Evolutionary conservation across 2,797 vertebrate genomes (phyloP), one percentile per base, ranked within the genome.

Genomic region (Chaenodraco wilsoni): DNA sequence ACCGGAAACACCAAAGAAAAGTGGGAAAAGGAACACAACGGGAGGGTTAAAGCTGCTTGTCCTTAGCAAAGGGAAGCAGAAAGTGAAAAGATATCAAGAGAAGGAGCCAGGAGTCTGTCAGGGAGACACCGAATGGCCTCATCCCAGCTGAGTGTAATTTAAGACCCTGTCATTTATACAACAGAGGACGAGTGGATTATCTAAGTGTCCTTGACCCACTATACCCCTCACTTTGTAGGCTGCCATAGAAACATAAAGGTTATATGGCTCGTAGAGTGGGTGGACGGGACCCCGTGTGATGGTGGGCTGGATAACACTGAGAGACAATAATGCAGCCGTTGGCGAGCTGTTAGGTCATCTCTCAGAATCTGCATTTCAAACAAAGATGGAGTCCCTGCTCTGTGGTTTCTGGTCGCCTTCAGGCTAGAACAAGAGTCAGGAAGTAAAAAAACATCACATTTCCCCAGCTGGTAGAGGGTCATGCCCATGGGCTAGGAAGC

Each of bases 131-230:
- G 75, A 85, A 68, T 71, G 76, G 67, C 67, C 46, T 27, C 60
- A 69, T 84, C 84, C 76, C 74, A 82, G 61, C 76, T 68, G 81
- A 84, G 69, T 83, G 73, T 82, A 82, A 82, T 76, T 87, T 71
- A 82, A 85, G 81, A 78, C 77, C 60, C 33, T 82, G 75, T 85
- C 74, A 75, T 82, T 78, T 82, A 78, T 76, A 49, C 9, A 46
- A 58, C 78, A 76, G 81, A 79, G 81, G 79, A 80, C 65, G 45
- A 66, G 69, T 70, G 57, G 82, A 87, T 87, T 82, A 85, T 81
- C 82, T 74, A 65, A 13, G 48, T 79, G 85, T 81, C 84, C 84
- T 88, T 90, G 85, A 89, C 83, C 85, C 75, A 75, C 65, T 76
- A 67, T 58, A 70, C 19, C 67, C 72, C 49, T 37, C 44, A 23